Evolutionary conservation across 2,888 invertebrate species (phyloP).

Genomic region (Thyatira batis): DNA sequence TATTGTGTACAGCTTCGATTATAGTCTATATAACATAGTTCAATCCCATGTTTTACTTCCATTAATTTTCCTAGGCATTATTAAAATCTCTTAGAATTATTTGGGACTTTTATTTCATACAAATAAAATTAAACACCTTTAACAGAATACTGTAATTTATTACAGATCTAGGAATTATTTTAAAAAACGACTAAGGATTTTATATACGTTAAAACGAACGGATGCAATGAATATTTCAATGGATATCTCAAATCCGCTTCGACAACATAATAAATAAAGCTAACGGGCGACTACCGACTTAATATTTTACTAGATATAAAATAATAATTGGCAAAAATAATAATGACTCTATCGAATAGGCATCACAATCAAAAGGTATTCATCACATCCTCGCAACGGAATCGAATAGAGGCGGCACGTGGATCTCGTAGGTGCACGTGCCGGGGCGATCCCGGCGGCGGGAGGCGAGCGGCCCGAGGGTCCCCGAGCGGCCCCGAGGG

Average conservation of each 20-base stretch:
- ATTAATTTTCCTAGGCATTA: conserved; percentile 32
- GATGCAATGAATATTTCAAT: conserved; percentile 43
- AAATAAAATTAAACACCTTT: conserved; percentile 34
- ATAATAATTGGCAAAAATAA: conserved; percentile 5
- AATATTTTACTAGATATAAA: neutral
- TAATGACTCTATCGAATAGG: conserved; percentile 37
- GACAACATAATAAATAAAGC: conserved; percentile 47
- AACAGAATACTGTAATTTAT: conserved; percentile 80
- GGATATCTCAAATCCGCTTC: conserved; percentile 12
- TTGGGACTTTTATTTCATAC: conserved; percentile 28
- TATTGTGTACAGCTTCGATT: conserved; percentile 42
- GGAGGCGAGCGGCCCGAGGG: neutral
- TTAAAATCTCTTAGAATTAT: conserved; percentile 42
- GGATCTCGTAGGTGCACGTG: neutral
- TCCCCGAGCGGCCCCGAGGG: neutral
- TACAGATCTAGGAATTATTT: conserved; percentile 69
- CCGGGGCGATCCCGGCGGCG: neutral
- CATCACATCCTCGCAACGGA: conserved; percentile 30
- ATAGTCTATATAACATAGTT: conserved; percentile 32
- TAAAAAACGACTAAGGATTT: conserved; percentile 61
- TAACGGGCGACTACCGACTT: conserved; percentile 24
- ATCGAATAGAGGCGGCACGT: neutral
- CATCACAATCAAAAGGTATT: conserved; percentile 29
- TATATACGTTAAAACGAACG: conserved; percentile 41
- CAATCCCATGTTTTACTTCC: conserved; percentile 41